These are phyloP conservation scores for Castor canadensis DNA, from an alignment of 2,113 vertebrate genomes.

Conservation along the genomic window DNA sequence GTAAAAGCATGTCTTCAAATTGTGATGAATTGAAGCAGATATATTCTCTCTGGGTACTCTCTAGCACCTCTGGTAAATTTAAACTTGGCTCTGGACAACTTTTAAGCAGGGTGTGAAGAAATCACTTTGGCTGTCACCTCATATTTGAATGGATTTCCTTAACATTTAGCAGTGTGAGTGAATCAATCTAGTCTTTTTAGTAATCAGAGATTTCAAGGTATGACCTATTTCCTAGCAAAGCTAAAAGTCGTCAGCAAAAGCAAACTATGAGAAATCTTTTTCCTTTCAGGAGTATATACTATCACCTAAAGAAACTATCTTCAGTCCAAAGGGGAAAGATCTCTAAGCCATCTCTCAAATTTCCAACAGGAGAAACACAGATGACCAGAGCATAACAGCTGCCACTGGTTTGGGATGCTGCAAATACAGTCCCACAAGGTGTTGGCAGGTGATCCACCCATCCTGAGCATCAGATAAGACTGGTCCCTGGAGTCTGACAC, in stretches of 20 bases:
- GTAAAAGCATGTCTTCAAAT: conserved; percentile 63
- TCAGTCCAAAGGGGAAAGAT: not conserved
- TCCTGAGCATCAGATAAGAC: not conserved
- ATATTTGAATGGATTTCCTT: conserved; percentile 68
- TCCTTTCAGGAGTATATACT: not conserved
- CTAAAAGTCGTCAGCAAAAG: conserved; percentile 46
- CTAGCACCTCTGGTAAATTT: conserved; percentile 69
- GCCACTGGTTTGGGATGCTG: not conserved
- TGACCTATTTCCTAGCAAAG: conserved; percentile 64
- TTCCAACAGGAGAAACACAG: not conserved
- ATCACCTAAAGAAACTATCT: conserved; percentile 5
- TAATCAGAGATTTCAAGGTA: conserved; percentile 75
- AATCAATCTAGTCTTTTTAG: conserved; percentile 72
- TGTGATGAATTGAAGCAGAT: conserved; percentile 28
- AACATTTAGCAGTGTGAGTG: conserved; percentile 51
- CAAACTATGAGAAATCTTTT: conserved; percentile 23
- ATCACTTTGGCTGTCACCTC: conserved; percentile 63
- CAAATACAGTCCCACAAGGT: not conserved
- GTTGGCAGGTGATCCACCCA: not conserved
- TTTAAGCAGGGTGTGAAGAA: conserved; percentile 68
- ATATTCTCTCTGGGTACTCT: conserved; percentile 50
- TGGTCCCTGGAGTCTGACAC: not conserved
- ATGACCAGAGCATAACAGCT: not conserved
- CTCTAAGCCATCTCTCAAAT: not conserved
- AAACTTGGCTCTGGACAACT: conserved; percentile 65